phyloP scores from a whole-genome alignment of 2,888 invertebrate genomes.

The Nephrotoma appendiculata region DNA sequence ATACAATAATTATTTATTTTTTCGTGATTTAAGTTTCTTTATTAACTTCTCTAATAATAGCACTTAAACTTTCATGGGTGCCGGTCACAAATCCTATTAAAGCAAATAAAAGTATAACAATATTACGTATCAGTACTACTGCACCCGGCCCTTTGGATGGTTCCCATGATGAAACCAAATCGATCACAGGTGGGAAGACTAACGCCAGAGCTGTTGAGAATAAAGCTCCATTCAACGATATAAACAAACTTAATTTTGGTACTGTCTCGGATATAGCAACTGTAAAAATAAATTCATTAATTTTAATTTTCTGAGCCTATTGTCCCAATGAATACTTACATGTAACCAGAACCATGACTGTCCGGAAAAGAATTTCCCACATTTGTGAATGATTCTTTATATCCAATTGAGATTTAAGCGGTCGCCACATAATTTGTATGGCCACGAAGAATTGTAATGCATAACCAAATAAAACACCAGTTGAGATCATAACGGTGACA shows the following conservation, averaged over 20 bases:
- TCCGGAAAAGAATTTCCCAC: slow-evolving; percentile 56
- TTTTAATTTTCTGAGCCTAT: not conserved
- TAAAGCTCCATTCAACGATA: slow-evolving; percentile 82
- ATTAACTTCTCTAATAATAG: slow-evolving; percentile 31
- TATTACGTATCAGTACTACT: slow-evolving; percentile 41
- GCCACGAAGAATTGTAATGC: slow-evolving; percentile 94
- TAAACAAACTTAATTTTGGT: slow-evolving; percentile 73
- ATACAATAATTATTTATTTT: too few species aligned
- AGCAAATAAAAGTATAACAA: slow-evolving; percentile 49
- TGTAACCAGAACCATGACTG: slow-evolving; percentile 59
- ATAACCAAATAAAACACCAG: slow-evolving; percentile 80
- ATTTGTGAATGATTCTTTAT: slow-evolving; percentile 40
- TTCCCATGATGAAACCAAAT: slow-evolving; percentile 55
- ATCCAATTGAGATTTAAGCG: slow-evolving; percentile 38
- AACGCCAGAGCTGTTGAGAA: slow-evolving; percentile 78
- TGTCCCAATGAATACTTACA: slow-evolving; percentile 43
- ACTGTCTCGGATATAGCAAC: slow-evolving; percentile 75
- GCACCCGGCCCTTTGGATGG: slow-evolving; percentile 36
- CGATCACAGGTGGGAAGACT: slow-evolving; percentile 76
- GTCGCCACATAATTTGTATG: slow-evolving; percentile 76
- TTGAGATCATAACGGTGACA: slow-evolving; percentile 69
- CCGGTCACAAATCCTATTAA: slow-evolving; percentile 58
- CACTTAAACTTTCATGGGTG: slow-evolving; percentile 54
- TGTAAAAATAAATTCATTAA: slow-evolving; percentile 30
- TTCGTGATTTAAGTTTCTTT: not conserved